phyloP scores from a whole-genome alignment of 2,113 vertebrate genomes.

The Corythaixoides concolor region DNA sequence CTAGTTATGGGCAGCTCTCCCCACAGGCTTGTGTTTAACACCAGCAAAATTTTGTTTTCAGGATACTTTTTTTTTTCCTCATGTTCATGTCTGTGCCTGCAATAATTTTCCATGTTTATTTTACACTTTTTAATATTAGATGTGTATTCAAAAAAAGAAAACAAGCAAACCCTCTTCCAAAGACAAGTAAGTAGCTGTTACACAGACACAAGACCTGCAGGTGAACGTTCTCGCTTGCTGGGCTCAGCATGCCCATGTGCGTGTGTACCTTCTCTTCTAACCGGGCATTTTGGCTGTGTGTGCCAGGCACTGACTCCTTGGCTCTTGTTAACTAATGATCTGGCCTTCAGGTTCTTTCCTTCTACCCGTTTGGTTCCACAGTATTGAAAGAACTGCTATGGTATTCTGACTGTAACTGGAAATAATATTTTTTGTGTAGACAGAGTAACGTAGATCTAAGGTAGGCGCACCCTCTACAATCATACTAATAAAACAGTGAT shows the following conservation, averaged over 20 bases:
- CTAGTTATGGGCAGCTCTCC: not conserved
- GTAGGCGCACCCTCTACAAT: not conserved
- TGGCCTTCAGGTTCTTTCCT: not conserved
- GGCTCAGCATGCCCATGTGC: rapidly evolving
- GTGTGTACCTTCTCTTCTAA: not conserved
- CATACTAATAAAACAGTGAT: not conserved
- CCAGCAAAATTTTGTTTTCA: not conserved
- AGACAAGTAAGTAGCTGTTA: not conserved
- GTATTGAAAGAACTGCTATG: not conserved
- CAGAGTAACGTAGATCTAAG: not conserved
- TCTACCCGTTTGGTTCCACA: not conserved
- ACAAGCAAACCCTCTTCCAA: not conserved
- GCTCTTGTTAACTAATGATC: not conserved
- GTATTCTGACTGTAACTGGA: not conserved
- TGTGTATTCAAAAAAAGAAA: not conserved
- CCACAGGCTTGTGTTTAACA: not conserved
- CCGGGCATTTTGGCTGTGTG: not conserved
- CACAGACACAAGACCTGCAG: not conserved
- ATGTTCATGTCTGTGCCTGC: not conserved
- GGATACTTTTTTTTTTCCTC: not conserved
- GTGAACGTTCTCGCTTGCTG: not conserved
- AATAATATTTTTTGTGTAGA: not conserved
- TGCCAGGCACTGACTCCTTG: not conserved
- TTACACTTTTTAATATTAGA: not conserved
- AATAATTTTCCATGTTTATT: not conserved